These are phyloP conservation scores for Epinephelus fuscoguttatus DNA, from an alignment of 2,113 vertebrate species.

Conservation along the genomic window DNA sequence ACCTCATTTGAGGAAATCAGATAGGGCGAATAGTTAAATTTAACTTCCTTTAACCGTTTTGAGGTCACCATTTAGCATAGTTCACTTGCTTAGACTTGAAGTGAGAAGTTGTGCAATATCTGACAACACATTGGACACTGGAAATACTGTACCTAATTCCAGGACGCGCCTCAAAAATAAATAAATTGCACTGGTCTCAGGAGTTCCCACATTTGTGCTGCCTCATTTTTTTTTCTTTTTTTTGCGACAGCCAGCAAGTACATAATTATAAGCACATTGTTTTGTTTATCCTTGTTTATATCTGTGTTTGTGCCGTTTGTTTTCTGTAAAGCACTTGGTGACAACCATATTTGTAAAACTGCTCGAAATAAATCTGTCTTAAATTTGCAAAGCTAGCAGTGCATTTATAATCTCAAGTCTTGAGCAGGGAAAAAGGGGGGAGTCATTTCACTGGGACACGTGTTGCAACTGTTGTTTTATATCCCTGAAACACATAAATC, in stretches of 20 bases:
- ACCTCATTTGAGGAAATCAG: constrained; percentile 55
- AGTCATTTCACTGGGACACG: background rate
- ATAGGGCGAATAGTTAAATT: constrained; percentile 48
- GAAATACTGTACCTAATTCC: constrained; percentile 47
- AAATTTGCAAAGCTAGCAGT: constrained; percentile 58
- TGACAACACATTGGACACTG: constrained; percentile 55
- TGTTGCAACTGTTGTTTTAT: constrained; percentile 14
- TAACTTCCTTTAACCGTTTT: constrained; percentile 60
- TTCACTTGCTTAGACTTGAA: constrained; percentile 70
- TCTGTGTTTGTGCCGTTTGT: constrained; percentile 58
- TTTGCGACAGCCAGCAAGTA: constrained; percentile 40
- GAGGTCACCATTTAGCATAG: constrained; percentile 54
- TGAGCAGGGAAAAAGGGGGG: background rate
- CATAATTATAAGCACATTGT: constrained; percentile 61
- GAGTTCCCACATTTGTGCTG: constrained; percentile 59
- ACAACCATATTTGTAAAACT: constrained; percentile 60
- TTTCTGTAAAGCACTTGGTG: constrained; percentile 68
- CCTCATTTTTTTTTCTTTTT: constrained; percentile 33
- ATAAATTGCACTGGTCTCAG: constrained; percentile 62
- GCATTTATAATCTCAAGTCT: constrained; percentile 22
- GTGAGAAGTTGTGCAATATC: constrained; percentile 67
- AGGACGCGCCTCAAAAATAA: constrained; percentile 40
- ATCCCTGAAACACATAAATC: constrained; percentile 15
- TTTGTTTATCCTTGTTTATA: constrained; percentile 49
- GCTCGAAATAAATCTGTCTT: constrained; percentile 78